Percentiles rank a stretch among this genome's conserved stretches.
These are phyloP conservation scores for Tylochromis polylepis DNA, from an alignment of 2,113 vertebrate genomes.

Conservation along the genomic window DNA sequence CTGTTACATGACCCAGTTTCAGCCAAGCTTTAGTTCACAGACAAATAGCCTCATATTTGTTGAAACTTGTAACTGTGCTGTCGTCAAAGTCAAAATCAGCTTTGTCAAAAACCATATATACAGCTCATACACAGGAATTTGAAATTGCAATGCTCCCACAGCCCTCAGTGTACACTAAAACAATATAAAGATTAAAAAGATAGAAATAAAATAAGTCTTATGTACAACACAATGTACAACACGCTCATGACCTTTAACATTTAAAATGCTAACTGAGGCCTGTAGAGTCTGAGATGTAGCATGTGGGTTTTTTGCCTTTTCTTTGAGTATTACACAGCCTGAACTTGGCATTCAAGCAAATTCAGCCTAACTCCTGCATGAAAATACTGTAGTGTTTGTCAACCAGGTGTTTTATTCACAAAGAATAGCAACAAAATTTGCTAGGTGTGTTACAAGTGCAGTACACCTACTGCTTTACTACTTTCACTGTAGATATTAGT, in stretches of 20 bases:
- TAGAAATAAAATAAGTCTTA: too few species aligned
- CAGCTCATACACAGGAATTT: too few species aligned
- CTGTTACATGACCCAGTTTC: not conserved
- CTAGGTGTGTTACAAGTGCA: too few species aligned
- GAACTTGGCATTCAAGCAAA: too few species aligned
- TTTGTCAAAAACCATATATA: too few species aligned
- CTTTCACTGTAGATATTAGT: not conserved
- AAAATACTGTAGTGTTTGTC: not conserved
- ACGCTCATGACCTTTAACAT: not conserved
- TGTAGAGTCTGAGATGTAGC: not conserved
- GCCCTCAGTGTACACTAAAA: too few species aligned
- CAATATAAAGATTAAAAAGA: too few species aligned
- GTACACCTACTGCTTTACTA: not conserved
- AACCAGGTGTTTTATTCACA: not conserved
- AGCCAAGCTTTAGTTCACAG: not conserved
- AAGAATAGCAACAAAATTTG: not conserved
- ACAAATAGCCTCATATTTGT: not conserved
- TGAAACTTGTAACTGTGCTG: not conserved
- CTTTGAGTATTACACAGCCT: not conserved
- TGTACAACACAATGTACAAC: too few species aligned
- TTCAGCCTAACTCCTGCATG: not conserved
- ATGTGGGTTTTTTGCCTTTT: not conserved
- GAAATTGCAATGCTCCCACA: too few species aligned
- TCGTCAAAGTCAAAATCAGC: too few species aligned
- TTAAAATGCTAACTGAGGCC: not conserved